A percentile compares a stretch with the other conserved stretches of the same genome.
These are phyloP conservation scores for Drosophila oshimai DNA, from an alignment of 1,140 invertebrate species.

Conservation along the genomic window DNA sequence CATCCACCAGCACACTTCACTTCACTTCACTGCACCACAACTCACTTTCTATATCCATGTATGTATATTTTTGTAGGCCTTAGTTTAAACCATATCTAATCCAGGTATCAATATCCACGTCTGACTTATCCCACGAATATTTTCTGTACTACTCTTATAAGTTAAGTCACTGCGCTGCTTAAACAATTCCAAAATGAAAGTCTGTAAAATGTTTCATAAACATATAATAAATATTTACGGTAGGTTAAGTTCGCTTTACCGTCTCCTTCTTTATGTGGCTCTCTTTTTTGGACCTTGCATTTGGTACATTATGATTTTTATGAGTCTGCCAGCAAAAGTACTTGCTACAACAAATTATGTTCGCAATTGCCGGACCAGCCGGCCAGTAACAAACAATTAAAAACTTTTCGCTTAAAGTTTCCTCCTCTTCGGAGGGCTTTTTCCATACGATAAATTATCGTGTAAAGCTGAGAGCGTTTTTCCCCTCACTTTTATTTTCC, in stretches of 20 bases:
- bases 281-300: not conserved
- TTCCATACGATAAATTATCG: slow-evolving; percentile 57
- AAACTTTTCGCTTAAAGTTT: slow-evolving; percentile 68
- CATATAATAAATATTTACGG: slow-evolving; percentile 79
- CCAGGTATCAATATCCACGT: slow-evolving; percentile 24
- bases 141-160: slow-evolving; percentile 53
- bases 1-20: slow-evolving; percentile 15
- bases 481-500: slow-evolving; percentile 21
- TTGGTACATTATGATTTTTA: slow-evolving; percentile 34
- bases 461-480: slow-evolving; percentile 35
- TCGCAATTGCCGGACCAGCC: slow-evolving; percentile 27
- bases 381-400: slow-evolving; percentile 62
- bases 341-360: slow-evolving; percentile 30
- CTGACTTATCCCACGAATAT: slow-evolving; percentile 36
- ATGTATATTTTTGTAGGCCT: slow-evolving; percentile 41
- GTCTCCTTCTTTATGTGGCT: not conserved
- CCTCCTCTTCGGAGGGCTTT: slow-evolving; percentile 18
- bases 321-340: slow-evolving; percentile 11
- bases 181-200: slow-evolving; percentile 70
- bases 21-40: not conserved
- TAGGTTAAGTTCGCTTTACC: slow-evolving; percentile 56
- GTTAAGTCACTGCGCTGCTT: slow-evolving; percentile 65
- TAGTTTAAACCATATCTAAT: slow-evolving; percentile 17
- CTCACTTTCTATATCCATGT: slow-evolving; percentile 18
- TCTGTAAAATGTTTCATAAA: slow-evolving; percentile 81